Conservation (phyloP, 2,888 invertebrate species). For the Diplazon laetatorius region DNA sequence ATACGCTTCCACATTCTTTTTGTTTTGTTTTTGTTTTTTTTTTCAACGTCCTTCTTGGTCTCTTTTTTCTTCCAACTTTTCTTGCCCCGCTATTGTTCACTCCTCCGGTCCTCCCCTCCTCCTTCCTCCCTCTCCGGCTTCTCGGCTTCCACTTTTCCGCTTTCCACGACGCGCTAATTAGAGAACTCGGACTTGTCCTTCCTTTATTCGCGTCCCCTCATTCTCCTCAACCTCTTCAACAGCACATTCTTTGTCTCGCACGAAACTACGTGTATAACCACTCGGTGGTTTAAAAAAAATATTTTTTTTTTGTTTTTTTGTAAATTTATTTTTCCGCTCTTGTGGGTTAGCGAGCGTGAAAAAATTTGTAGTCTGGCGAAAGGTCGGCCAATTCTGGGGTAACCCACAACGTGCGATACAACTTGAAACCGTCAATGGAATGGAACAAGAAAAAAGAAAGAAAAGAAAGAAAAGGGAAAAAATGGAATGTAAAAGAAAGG, state of each 20-base stretch:
- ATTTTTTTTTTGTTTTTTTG: conserved; percentile 8
- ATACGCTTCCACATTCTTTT: neutral
- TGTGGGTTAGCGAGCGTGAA: conserved; percentile 12
- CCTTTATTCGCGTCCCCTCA: conserved; percentile 23
- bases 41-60: neutral
- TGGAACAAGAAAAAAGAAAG: conserved; percentile 6
- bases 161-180: conserved; percentile 42
- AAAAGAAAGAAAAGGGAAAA: no score
- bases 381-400: neutral
- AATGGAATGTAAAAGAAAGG: no score
- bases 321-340: conserved; percentile 29
- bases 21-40: neutral
- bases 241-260: conserved; percentile 19
- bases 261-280: neutral
- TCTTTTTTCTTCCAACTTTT: neutral
- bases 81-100: conserved; percentile 19
- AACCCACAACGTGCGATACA: no score
- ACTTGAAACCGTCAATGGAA: conserved; percentile 2
- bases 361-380: neutral
- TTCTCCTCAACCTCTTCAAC: conserved; percentile 26
- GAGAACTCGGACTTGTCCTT: conserved; percentile 23
- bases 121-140: conserved; percentile 2
- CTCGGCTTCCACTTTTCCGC: neutral
- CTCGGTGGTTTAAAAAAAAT: no score
- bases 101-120: conserved; percentile 8